These are phyloP conservation scores for Stomorhina lunata DNA, from an alignment of 2,888 invertebrate genomes.

Conservation along the genomic window DNA sequence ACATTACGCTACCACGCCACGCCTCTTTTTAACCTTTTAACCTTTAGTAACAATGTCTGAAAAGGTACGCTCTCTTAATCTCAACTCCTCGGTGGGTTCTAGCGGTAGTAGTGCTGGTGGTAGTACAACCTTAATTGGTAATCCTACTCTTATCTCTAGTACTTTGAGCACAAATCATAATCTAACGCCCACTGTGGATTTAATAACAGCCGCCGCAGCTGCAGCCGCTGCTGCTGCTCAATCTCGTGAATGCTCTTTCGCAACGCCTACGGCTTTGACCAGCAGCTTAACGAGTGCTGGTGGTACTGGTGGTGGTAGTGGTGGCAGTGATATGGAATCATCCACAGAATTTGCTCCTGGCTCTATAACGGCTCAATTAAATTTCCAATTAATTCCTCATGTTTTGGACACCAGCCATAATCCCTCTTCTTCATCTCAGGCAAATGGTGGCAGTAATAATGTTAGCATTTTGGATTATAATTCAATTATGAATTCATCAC, in stretches of 20 bases:
- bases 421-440: no score
- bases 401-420: slow-evolving; percentile 47
- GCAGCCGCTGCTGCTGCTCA: slow-evolving; percentile 31
- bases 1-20: slow-evolving; percentile 15
- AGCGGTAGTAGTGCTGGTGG: slow-evolving; percentile 54
- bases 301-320: no score
- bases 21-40: slow-evolving; percentile 28
- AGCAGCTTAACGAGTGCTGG: no score
- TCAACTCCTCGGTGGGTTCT: slow-evolving; percentile 64
- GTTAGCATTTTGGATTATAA: slow-evolving; percentile 73
- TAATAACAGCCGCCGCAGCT: slow-evolving; percentile 46
- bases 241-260: slow-evolving; percentile 39
- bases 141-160: slow-evolving; percentile 73
- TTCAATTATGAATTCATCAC: slow-evolving; percentile 80
- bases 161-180: slow-evolving; percentile 69
- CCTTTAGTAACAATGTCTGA: slow-evolving; percentile 72
- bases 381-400: slow-evolving; percentile 75
- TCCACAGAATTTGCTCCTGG: slow-evolving; percentile 67
- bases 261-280: slow-evolving; percentile 41
- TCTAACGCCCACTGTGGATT: slow-evolving; percentile 63
- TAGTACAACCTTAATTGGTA: slow-evolving; percentile 69
- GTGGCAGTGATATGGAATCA: slow-evolving; percentile 69
- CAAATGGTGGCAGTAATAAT: slow-evolving; percentile 41
- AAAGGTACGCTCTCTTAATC: slow-evolving; percentile 72
- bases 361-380: slow-evolving; percentile 74